Conservation (phyloP, 2,113 vertebrate species). For the Oceanodroma tethys region DNA sequence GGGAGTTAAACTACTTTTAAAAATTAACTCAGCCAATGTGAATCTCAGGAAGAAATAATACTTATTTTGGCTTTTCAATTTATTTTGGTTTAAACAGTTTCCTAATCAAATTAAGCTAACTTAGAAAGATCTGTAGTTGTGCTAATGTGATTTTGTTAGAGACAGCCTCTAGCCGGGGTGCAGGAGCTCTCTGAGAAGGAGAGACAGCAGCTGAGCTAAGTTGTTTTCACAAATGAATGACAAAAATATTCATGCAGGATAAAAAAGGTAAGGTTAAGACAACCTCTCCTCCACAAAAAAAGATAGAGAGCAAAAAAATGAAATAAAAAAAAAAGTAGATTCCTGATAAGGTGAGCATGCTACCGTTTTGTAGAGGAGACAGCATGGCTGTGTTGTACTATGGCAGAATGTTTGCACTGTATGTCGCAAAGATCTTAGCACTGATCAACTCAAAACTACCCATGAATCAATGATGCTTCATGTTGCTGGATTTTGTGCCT, state of each 20-base stretch:
- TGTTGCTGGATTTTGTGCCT: background rate
- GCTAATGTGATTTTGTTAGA: background rate
- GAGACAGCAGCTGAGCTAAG: background rate
- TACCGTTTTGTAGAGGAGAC: background rate
- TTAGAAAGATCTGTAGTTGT: background rate
- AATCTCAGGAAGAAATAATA: background rate
- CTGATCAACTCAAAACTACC: background rate
- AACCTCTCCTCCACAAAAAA: background rate
- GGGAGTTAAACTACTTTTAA: background rate
- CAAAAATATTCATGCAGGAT: background rate
- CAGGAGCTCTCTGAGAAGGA: background rate
- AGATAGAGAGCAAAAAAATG: background rate
- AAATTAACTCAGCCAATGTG: background rate
- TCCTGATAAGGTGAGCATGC: background rate
- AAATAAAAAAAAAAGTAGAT: background rate
- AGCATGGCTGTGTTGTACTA: accelerated
- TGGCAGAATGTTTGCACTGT: background rate
- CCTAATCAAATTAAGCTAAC: background rate
- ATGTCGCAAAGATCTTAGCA: background rate
- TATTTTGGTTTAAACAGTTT: background rate
- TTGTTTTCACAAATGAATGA: background rate
- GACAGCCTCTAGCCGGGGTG: background rate
- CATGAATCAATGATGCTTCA: background rate
- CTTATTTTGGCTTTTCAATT: background rate
- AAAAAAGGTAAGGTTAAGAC: background rate